phyloP scores from a whole-genome alignment of 2,888 invertebrate genomes.

The Polietes domitor region DNA sequence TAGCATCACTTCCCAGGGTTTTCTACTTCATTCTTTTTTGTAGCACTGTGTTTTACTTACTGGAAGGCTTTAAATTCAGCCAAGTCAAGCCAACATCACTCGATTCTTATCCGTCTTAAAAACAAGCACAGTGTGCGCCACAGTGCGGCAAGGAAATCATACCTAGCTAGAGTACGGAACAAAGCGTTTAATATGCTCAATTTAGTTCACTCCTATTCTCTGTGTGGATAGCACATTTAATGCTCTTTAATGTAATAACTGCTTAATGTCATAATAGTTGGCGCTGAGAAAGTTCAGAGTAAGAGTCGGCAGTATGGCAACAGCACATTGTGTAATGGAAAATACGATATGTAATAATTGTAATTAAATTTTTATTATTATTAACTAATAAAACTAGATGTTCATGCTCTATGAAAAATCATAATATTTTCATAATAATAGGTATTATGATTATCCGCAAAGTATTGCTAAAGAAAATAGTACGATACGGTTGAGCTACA shows the following conservation, averaged over 20 bases:
- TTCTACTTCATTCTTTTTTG: no score
- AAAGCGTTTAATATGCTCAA: neutral
- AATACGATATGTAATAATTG: neutral
- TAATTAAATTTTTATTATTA: neutral
- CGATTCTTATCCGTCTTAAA: neutral
- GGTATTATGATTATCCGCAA: neutral
- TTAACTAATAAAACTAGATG: neutral
- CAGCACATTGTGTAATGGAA: neutral
- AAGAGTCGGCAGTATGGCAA: neutral
- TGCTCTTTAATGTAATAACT: slow-evolving; percentile 7
- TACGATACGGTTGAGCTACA: no score
- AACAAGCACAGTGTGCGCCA: no score
- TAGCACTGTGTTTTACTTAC: no score
- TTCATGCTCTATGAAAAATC: neutral
- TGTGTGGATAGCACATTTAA: neutral
- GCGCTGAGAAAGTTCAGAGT: slow-evolving; percentile 43
- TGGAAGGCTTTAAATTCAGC: no score
- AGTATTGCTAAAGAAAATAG: neutral
- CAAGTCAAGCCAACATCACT: neutral
- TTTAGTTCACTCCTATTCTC: neutral
- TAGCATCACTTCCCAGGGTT: no score
- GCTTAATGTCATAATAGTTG: slow-evolving; percentile 46
- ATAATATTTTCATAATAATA: neutral
- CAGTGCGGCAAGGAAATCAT: neutral
- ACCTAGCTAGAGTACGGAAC: neutral